Percentiles rank a stretch among this genome's conserved stretches.
phyloP scores from a whole-genome alignment of 1,140 invertebrate genomes.

The Scaptomyza montana region DNA sequence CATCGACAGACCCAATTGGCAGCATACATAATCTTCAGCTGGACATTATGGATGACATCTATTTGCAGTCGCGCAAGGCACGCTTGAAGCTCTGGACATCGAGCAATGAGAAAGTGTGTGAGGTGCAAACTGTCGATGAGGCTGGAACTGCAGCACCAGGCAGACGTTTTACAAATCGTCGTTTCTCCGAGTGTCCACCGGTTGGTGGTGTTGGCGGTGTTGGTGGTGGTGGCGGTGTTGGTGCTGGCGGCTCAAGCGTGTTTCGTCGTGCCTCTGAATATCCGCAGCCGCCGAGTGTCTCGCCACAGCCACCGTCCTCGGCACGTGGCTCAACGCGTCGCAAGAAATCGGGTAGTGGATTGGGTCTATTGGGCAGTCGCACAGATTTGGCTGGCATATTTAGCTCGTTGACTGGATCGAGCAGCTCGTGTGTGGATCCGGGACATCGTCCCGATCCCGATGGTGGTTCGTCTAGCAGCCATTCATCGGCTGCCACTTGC shows the following conservation, averaged over 20 bases:
- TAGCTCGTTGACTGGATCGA: constrained; percentile 88
- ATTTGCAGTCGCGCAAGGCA: constrained; percentile 90
- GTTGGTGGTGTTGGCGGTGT: constrained; percentile 76
- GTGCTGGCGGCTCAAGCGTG: constrained; percentile 84
- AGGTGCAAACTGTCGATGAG: constrained; percentile 90
- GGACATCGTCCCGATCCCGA: constrained; percentile 87
- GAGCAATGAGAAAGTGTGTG: constrained; percentile 90
- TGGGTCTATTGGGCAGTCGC: constrained; percentile 89
- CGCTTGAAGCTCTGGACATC: constrained; percentile 92
- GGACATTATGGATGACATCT: constrained; percentile 94
- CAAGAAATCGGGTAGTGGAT: constrained; percentile 77
- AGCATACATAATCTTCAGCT: constrained; percentile 92
- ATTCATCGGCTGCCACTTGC: constrained; percentile 56
- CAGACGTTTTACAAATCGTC: constrained; percentile 87
- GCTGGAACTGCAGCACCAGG: constrained; percentile 85
- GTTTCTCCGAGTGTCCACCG: constrained; percentile 89
- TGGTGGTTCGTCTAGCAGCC: constrained; percentile 49
- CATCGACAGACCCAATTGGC: constrained; percentile 88
- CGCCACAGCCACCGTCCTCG: constrained; percentile 80
- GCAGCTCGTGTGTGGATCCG: constrained; percentile 87
- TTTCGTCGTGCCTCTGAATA: constrained; percentile 88
- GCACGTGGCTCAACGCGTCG: constrained; percentile 73
- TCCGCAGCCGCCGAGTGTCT: constrained; percentile 83
- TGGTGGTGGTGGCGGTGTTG: background rate
- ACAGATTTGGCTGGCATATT: constrained; percentile 89